Evolutionary conservation across 1,140 invertebrate species (phyloP).

Genomic region (Galleria mellonella): DNA sequence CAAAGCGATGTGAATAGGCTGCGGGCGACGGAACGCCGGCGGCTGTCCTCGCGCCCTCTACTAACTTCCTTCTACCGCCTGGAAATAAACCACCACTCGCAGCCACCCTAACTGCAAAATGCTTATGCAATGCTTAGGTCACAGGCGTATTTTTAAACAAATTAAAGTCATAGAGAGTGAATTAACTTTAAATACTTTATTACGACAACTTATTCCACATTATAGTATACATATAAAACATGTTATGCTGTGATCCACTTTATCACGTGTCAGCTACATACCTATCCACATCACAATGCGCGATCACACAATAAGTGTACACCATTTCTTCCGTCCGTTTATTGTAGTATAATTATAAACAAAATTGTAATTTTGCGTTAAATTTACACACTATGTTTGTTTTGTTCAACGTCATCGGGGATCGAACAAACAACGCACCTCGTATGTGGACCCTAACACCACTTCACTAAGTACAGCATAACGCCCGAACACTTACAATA

Average conservation of each 20-base stretch:
- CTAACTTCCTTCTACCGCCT: no score
- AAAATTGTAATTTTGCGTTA: conserved; percentile 62
- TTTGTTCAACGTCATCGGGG: conserved; percentile 65
- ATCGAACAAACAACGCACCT: conserved; percentile 54
- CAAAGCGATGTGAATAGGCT: conserved; percentile 61
- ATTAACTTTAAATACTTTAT: conserved; percentile 74
- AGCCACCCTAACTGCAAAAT: background rate
- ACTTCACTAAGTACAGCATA: conserved; percentile 25
- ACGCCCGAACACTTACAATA: conserved; percentile 21
- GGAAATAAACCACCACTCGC: no score
- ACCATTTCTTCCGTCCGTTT: conserved; percentile 34
- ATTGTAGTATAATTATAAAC: conserved; percentile 54
- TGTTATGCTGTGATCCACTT: conserved; percentile 68
- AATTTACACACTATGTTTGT: conserved; percentile 66
- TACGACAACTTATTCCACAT: conserved; percentile 72
- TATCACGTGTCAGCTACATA: conserved; percentile 67
- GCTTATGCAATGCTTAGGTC: conserved; percentile 18
- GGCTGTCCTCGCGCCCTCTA: no score
- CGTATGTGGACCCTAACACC: conserved; percentile 23
- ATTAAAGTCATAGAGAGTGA: conserved; percentile 63
- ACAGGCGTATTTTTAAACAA: conserved; percentile 43
- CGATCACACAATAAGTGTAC: conserved; percentile 48
- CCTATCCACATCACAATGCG: conserved; percentile 71
- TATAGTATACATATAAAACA: conserved; percentile 72
- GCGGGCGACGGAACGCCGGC: conserved; percentile 6